Evolutionary conservation across 2,888 invertebrate species (phyloP).

Genomic region (Notodonta ziczac): DNA sequence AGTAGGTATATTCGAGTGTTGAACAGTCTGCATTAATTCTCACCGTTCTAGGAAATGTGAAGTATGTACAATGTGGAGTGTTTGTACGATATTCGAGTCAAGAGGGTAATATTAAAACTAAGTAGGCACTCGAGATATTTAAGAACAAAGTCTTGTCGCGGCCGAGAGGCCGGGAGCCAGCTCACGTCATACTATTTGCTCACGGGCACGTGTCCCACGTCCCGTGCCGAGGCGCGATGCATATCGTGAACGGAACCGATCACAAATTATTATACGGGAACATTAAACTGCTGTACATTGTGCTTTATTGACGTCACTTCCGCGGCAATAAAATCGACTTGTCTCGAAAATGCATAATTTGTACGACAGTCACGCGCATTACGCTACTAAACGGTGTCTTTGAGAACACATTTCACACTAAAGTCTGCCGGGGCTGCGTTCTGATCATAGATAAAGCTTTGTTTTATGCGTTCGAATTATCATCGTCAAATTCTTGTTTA

Average conservation of each 20-base stretch:
- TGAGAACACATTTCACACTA: slow-evolving; percentile 83
- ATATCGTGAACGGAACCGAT: slow-evolving; percentile 70
- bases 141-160: slow-evolving; percentile 40
- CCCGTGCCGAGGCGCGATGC: slow-evolving; percentile 63
- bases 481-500: slow-evolving; percentile 78
- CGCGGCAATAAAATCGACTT: slow-evolving; percentile 80
- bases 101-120: slow-evolving; percentile 33
- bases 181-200: slow-evolving; percentile 27
- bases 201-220: slow-evolving; percentile 41
- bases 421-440: slow-evolving; percentile 71
- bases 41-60: slow-evolving; percentile 35
- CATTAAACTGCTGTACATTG: slow-evolving; percentile 78
- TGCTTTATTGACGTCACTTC: slow-evolving; percentile 84
- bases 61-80: slow-evolving; percentile 28
- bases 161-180: slow-evolving; percentile 23
- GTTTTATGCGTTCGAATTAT: slow-evolving; percentile 82
- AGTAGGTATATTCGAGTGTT: slow-evolving; percentile 28
- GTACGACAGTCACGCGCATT: slow-evolving; percentile 82
- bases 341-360: slow-evolving; percentile 83
- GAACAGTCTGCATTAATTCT: slow-evolving; percentile 36
- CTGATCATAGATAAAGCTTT: slow-evolving; percentile 79
- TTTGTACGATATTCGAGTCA: slow-evolving; percentile 34
- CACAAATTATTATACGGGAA: slow-evolving; percentile 78
- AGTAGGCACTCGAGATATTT: slow-evolving; percentile 27
- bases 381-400: slow-evolving; percentile 83